A percentile compares a stretch with the other conserved stretches of the same genome.
phyloP scores from a whole-genome alignment of 2,888 invertebrate genomes.

The Chrysodeixis includens region DNA sequence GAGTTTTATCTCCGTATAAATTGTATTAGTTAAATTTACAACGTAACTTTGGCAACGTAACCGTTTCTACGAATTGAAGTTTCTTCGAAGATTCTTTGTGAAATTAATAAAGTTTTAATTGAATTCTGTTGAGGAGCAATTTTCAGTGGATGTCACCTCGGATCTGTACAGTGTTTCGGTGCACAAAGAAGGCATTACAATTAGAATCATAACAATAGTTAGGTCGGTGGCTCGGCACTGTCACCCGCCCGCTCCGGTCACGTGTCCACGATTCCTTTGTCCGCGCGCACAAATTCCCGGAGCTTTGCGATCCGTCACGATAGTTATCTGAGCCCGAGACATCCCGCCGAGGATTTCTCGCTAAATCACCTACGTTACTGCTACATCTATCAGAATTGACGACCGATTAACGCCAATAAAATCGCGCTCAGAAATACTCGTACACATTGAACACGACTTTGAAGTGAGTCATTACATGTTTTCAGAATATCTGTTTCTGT shows the following conservation, averaged over 20 bases:
- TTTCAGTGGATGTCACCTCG: conserved; percentile 74
- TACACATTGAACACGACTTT: not conserved
- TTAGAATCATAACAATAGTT: conserved; percentile 45
- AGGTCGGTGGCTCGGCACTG: conserved; percentile 12
- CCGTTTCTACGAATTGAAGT: conserved; percentile 80
- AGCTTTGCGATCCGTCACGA: conserved; percentile 69
- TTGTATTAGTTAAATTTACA: conserved; percentile 82
- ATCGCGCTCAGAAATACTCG: conserved; percentile 10
- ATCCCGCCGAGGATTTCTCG: conserved; percentile 68
- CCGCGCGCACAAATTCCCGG: conserved; percentile 66
- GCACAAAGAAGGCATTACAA: conserved; percentile 51
- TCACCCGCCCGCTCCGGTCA: conserved; percentile 54
- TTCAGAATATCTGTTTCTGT: not conserved
- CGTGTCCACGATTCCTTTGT: conserved; percentile 71
- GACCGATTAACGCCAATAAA: conserved; percentile 33
- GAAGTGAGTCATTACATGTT: conserved; percentile 5
- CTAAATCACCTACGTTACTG: conserved; percentile 65
- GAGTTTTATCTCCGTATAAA: conserved; percentile 81
- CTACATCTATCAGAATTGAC: conserved; percentile 60
- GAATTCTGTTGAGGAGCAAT: conserved; percentile 82
- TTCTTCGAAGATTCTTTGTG: conserved; percentile 79
- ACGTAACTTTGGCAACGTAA: conserved; percentile 75
- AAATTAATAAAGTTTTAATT: conserved; percentile 89
- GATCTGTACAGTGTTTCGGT: conserved; percentile 57
- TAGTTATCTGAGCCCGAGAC: conserved; percentile 66